Base-by-base conservation (phyloP, 2,113 vertebrate genomes). In the Coregonus clupeaformis region DNA sequence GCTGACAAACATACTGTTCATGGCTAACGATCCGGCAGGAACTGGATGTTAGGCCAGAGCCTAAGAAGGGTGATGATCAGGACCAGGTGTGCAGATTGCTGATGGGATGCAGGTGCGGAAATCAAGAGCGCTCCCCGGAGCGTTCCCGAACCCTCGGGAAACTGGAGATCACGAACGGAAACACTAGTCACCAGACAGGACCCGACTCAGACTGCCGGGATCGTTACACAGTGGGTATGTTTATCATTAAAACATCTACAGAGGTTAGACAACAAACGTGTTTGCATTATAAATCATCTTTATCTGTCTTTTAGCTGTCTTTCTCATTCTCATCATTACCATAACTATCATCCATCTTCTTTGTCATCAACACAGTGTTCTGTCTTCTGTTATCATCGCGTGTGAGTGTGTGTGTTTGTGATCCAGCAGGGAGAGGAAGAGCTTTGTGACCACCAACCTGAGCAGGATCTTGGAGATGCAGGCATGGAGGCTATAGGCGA, bases 401-500 rank as follows among this genome's bases (percentile, higher is more conserved):
- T 42, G 36, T 42, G n/a, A 3, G 29, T 32, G 77, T 71, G 6
- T 32, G 55, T 69, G 45, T 68, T 55, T 16, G 27, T 72, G 27
- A 55, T 42, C 32, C 2, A 36, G 72, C 69, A 59, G 77, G 68
- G 85, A 87, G 69, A 55, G 76, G 66, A 78, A 84, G 30, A 86
- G 65, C 24, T 69, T 82, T 64, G 80, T 93, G 60, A 75, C 81
- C 79, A 82, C 82, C 78, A 92, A 93, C 60, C 70, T 91, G 76
- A 80, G 70, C 88, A 80, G 72, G 84, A 86, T 87, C 16, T 85
- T 89, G 82, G 88, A 91, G 71, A 89, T 89, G 79, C 84, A 91
- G 85, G 85, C 87, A 88, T 90, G 85, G 76, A 94, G 89, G 91
- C 86, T 65, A 89, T 92, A 69, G 62, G 79, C 76, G 81, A 89